Evolutionary conservation across 2,888 invertebrate species (phyloP).

Genomic region (Xestoiulus laeticollis): DNA sequence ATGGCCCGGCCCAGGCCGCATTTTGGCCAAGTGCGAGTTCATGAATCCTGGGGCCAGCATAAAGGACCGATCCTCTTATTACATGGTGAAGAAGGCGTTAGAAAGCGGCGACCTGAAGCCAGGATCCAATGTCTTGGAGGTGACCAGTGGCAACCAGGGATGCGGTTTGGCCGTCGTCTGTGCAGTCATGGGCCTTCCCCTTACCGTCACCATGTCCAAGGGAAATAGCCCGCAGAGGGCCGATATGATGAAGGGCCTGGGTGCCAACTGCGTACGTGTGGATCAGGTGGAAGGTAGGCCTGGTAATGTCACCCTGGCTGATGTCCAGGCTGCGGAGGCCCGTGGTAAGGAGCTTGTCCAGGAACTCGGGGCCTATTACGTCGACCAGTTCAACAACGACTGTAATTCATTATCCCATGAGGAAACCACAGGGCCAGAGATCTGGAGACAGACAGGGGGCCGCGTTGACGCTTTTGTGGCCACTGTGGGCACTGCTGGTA

Average conservation of each 20-base stretch:
- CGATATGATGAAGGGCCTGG: constrained; percentile 11
- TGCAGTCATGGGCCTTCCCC: neutral
- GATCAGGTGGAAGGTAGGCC: constrained; percentile 1
- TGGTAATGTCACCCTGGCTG: neutral
- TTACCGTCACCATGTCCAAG: constrained; percentile 18
- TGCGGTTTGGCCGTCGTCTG: neutral
- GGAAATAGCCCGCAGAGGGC: neutral
- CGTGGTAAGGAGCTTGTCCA: neutral
- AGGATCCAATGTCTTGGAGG: neutral
- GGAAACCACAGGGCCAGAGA: neutral
- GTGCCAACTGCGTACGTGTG: neutral
- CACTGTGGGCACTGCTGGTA: neutral
- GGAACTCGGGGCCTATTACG: neutral
- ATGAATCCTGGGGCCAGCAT: constrained; percentile 14
- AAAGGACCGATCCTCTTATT: neutral
- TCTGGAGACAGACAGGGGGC: neutral
- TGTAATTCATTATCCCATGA: neutral
- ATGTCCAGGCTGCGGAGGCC: neutral
- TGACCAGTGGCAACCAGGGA: constrained; percentile 23
- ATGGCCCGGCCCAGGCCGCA: neutral
- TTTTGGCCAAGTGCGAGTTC: constrained; percentile 11
- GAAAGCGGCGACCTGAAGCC: neutral
- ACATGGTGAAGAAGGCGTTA: neutral
- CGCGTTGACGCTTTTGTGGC: neutral
- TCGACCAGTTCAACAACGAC: constrained; percentile 15